phyloP scores from a whole-genome alignment of 2,888 invertebrate species.

The Branchipolynoe longqiensis region DNA sequence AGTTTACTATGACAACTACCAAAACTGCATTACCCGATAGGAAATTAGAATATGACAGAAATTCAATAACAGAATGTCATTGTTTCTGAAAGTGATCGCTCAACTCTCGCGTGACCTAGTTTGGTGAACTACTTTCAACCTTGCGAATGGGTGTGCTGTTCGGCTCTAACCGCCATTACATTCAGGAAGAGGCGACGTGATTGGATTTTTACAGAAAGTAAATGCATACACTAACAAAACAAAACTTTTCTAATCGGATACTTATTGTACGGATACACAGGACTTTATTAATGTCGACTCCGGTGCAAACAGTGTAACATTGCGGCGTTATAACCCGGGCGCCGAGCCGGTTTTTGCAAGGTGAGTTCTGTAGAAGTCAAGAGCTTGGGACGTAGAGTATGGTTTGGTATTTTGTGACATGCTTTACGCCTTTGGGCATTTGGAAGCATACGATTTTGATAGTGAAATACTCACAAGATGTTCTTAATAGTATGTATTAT shows the following conservation, averaged over 20 bases:
- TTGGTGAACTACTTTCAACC: conserved; percentile 41
- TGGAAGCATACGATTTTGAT: neutral
- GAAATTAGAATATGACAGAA: neutral
- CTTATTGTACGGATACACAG: neutral
- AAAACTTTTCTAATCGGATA: conserved; percentile 14
- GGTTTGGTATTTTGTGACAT: conserved; percentile 23
- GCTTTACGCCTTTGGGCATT: conserved; percentile 23
- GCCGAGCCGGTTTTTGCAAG: conserved; percentile 54
- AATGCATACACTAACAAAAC: conserved; percentile 45
- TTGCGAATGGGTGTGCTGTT: conserved; percentile 29
- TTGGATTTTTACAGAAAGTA: conserved; percentile 43
- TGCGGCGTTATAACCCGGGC: neutral
- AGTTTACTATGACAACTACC: neutral
- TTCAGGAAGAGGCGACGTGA: conserved; percentile 53
- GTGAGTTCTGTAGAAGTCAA: conserved; percentile 50
- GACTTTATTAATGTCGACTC: conserved; percentile 10
- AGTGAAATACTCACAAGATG: too few relatives aligned
- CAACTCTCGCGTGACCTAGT: neutral
- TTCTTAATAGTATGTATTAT: too few relatives aligned
- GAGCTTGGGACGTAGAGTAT: neutral
- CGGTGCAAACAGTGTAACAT: neutral
- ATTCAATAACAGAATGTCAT: neutral
- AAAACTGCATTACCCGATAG: neutral
- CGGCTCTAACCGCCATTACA: conserved; percentile 56
- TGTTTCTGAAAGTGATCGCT: neutral